phyloP scores from a whole-genome alignment of 2,888 invertebrate genomes.

The Acanthosepion pharaonis region DNA sequence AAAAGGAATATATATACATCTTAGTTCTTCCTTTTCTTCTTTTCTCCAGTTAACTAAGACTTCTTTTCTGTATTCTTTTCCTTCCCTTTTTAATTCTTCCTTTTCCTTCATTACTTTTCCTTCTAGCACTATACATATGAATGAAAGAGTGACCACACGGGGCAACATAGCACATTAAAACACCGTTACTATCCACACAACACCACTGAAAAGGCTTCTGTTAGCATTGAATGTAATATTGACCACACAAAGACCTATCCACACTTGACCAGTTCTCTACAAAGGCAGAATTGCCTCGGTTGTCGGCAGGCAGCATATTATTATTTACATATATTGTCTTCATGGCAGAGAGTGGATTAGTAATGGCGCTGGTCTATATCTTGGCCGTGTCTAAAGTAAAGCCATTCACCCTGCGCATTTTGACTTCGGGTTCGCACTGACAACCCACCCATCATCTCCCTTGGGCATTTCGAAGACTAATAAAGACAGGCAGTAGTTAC shows the following conservation, averaged over 20 bases:
- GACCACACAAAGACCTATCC: neutral
- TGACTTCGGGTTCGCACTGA: neutral
- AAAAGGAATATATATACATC: too few relatives aligned
- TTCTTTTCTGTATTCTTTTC: neutral
- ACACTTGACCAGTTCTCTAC: neutral
- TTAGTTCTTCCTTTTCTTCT: neutral
- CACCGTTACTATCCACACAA: conserved; percentile 4
- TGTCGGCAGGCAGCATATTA: neutral
- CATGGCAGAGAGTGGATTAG: neutral
- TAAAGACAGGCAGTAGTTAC: neutral
- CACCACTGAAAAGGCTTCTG: neutral
- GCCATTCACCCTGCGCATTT: neutral
- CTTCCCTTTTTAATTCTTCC: neutral
- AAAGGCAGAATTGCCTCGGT: neutral
- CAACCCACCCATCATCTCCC: neutral
- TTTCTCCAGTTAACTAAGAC: neutral
- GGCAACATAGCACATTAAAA: neutral
- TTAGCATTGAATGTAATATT: conserved; percentile 18
- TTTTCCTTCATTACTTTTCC: neutral
- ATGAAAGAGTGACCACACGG: neutral
- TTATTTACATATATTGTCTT: neutral
- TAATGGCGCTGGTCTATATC: neutral
- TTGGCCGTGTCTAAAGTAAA: neutral
- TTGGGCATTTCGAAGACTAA: neutral
- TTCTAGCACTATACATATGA: neutral